Evolutionary conservation across 2,888 invertebrate species (phyloP).

Genomic region (Tipula unca): DNA sequence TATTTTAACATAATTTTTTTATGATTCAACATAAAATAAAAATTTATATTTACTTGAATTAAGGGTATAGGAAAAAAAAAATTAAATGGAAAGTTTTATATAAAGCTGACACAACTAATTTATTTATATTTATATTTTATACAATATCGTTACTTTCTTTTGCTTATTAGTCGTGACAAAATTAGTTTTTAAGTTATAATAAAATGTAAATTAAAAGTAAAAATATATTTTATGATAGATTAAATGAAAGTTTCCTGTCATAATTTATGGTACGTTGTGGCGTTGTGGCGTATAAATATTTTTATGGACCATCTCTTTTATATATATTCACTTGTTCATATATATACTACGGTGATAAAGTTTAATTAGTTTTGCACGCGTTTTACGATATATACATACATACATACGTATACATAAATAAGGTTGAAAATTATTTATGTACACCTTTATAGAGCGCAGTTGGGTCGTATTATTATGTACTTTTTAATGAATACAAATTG

Average conservation of each 20-base stretch:
- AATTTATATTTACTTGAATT: neutral
- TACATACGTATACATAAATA: neutral
- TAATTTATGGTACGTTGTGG: neutral
- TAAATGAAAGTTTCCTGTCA: conserved; percentile 8
- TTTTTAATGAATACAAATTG: neutral
- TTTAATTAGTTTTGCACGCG: neutral
- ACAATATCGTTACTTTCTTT: neutral
- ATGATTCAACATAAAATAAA: neutral
- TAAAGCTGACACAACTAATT: conserved; percentile 8
- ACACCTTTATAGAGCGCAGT: neutral
- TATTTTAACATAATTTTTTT: conserved; percentile 1
- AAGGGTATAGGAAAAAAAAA: neutral
- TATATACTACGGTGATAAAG: neutral
- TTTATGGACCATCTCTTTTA: neutral
- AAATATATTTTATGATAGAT: conserved; percentile 1
- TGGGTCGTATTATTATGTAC: neutral
- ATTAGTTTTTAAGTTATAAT: conserved; percentile 8
- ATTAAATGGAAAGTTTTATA: neutral
- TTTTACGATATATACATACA: too few species aligned
- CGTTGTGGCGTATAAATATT: neutral
- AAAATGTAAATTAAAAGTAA: conserved; percentile 8
- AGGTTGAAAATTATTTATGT: neutral
- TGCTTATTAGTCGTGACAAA: neutral
- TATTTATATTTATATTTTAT: neutral
- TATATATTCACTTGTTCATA: neutral